Conservation (phyloP, 35 echinoderm and acorn worm genomes). For the Amphiura filiformis region DNA sequence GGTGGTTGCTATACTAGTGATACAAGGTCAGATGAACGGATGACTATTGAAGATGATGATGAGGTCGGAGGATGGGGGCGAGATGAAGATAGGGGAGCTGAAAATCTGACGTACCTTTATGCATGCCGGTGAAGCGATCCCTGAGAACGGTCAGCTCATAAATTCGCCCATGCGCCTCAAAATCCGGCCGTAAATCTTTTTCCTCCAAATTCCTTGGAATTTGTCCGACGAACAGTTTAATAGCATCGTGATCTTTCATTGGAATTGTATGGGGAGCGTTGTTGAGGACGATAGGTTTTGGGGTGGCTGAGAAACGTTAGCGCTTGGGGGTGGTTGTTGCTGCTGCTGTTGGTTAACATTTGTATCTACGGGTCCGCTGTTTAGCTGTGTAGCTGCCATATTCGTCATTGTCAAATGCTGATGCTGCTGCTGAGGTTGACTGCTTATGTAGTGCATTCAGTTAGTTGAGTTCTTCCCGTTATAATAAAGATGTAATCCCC, state of each 20-base stretch:
- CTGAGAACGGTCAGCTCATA: constrained; percentile 95
- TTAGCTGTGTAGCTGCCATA: neutral
- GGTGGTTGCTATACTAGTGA: no score
- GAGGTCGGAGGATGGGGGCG: neutral
- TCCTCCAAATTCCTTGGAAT: constrained; percentile 97
- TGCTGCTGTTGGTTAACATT: neutral
- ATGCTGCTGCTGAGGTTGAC: neutral
- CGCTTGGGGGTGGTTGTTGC: neutral
- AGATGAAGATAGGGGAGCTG: neutral
- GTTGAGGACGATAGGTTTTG: neutral
- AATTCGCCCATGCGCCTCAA: constrained; percentile 88
- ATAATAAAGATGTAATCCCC: neutral
- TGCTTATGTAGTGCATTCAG: neutral
- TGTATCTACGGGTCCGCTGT: neutral
- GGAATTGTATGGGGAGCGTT: constrained; percentile 80
- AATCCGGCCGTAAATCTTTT: constrained; percentile 92
- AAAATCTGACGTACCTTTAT: constrained; percentile 71
- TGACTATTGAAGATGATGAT: neutral
- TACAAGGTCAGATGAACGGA: no score
- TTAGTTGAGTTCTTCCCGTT: neutral
- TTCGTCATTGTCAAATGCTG: neutral
- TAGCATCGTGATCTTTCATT: constrained; percentile 99
- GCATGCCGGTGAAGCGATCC: constrained; percentile 89
- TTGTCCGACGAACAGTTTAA: constrained; percentile 93
- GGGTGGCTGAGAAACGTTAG: neutral